Conservation (phyloP, 2,113 vertebrate species). For the Sciurus niger region DNA sequence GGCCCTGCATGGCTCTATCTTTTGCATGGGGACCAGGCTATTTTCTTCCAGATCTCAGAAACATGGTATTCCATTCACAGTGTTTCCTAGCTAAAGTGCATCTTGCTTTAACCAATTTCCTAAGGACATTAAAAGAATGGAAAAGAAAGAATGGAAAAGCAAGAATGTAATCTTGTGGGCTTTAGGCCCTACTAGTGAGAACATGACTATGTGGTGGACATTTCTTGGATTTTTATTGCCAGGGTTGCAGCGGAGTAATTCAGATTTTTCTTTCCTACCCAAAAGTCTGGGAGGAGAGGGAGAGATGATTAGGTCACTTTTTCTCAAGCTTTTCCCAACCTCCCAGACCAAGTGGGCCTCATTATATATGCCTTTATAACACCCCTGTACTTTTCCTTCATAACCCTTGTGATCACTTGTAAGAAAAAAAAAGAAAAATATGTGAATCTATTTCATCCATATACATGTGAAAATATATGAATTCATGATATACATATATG, state of each 20-base stretch:
- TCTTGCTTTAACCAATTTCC: slow-evolving; percentile 37
- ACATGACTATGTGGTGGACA: neutral
- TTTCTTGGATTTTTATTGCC: slow-evolving; percentile 15
- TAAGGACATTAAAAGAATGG: neutral
- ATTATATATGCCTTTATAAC: neutral
- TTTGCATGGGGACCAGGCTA: neutral
- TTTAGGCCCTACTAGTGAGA: neutral
- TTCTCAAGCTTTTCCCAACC: neutral
- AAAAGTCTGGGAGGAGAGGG: neutral
- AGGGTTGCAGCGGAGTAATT: neutral
- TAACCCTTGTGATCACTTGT: neutral
- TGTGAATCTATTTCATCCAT: too few species aligned
- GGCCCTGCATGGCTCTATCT: neutral
- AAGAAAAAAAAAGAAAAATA: neutral
- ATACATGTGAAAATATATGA: too few species aligned
- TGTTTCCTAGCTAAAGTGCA: neutral
- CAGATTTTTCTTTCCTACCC: neutral
- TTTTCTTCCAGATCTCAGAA: neutral
- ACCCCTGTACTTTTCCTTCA: neutral
- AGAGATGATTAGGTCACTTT: neutral
- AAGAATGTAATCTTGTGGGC: neutral
- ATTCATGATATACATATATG: too few species aligned
- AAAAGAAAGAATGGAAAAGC: slow-evolving; percentile 2
- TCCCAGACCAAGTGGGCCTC: neutral
- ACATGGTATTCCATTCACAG: neutral